Base-by-base conservation (phyloP, 2,888 invertebrate species). In the Ormyrus rosae region DNA sequence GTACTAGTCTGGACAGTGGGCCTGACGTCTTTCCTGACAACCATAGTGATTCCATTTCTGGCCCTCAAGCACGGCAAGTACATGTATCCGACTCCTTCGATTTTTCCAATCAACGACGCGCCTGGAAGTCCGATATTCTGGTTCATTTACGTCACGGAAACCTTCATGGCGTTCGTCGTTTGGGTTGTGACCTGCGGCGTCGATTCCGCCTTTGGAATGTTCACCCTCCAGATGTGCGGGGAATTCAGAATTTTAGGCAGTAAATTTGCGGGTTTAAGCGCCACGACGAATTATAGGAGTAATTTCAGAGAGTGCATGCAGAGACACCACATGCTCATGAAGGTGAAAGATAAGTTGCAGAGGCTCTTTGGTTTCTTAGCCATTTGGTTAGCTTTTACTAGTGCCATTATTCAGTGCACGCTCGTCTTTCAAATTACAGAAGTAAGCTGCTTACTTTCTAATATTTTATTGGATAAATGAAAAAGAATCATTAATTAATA, bases 291-390 rank as follows among this genome's bases (percentile, higher is more conserved):
- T 58, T 81, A 81, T 70, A 11, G 46, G 5, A 70, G 58, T 0
- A 19, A 81, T 6, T 64, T 86, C 6, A 68, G 60, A n/a, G 78
- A 80, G 8, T 84, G 83, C 48, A 55, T 85, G 0, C n/a, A 55
- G 4, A 83, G 72, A 6, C 85, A 86, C 48, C 72, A 55, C 5
- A 53, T 56, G 0, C 53, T 87, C 11, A 60, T 83, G 4, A 65
- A 46, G 10, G 85, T 84, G 50, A 76, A 82, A 0, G 73, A 81
- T 9, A 70, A 82, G 0, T 34, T 87, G 0, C 81, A 86, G 68
- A 71, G 73, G 5, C 75, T 86, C 63, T 87, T 85, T 71, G 87
- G 86, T 0, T 81, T 85, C 0, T 77, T 86, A 10, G 79, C 87
- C 6, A 19, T 87, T 6, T 84, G 84, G 77, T 81, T 84, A 78